These are phyloP conservation scores for Corydoras maculifer DNA, from an alignment of 2,113 vertebrate species.

Conservation along the genomic window DNA sequence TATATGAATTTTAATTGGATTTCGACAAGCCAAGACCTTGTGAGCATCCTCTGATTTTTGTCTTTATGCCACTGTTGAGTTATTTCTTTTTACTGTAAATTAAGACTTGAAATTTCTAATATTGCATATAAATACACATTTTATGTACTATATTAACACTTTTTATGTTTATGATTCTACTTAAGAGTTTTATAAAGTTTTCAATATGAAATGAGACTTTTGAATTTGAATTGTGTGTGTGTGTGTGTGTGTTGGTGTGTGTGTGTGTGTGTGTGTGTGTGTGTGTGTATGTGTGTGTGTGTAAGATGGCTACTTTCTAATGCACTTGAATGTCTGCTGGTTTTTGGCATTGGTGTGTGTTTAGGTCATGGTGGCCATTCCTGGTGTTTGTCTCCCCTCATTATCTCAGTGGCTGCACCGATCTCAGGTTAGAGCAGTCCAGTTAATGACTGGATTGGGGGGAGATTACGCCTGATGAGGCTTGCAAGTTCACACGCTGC, in stretches of 20 bases:
- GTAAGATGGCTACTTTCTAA: background rate
- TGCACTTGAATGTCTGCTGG: constrained; percentile 6
- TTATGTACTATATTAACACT: too few relatives aligned
- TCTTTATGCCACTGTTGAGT: constrained; percentile 22
- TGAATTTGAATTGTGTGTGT: background rate
- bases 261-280: background rate
- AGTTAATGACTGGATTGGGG: constrained; percentile 25
- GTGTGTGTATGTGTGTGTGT: background rate
- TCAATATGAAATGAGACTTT: background rate
- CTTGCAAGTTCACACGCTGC: constrained; percentile 32
- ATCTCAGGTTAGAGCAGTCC: constrained; percentile 26
- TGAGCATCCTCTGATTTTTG: constrained; percentile 37
- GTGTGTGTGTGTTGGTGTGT: too few relatives aligned
- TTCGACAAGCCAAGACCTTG: constrained; percentile 35
- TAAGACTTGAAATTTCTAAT: constrained; percentile 14
- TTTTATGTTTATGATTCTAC: too few relatives aligned
- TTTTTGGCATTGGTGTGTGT: constrained; percentile 3
- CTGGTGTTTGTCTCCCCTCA: constrained; percentile 28
- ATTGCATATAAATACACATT: too few relatives aligned
- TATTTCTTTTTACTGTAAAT: constrained; percentile 17
- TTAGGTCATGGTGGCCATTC: constrained; percentile 6
- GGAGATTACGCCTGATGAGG: constrained; percentile 28
- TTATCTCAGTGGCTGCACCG: constrained; percentile 23
- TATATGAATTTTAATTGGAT: constrained; percentile 49
- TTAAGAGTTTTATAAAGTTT: too few relatives aligned